These are phyloP conservation scores for Acheta domesticus DNA, from an alignment of 2,888 invertebrate species.

Conservation along the genomic window DNA sequence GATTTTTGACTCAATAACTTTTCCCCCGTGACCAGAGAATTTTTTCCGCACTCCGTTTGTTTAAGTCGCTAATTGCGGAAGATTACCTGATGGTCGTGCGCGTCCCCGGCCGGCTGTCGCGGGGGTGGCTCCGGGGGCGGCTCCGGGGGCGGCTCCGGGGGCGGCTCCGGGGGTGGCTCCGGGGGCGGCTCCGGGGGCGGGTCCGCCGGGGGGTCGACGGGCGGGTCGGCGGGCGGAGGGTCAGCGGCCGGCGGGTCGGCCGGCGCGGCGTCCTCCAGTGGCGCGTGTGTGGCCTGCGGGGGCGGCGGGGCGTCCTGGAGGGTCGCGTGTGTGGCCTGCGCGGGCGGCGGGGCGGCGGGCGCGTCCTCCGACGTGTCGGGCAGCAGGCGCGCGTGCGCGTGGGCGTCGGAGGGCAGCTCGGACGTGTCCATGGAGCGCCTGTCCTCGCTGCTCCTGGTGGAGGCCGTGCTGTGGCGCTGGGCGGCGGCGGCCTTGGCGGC, in stretches of 20 bases:
- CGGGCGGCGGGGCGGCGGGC: too few relatives aligned
- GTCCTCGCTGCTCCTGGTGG: constrained; percentile 25
- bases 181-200: neutral
- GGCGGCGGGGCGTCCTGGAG: too few relatives aligned
- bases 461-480: neutral
- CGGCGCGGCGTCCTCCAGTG: too few relatives aligned
- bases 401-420: neutral
- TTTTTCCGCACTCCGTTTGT: too few relatives aligned
- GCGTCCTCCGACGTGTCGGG: too few relatives aligned
- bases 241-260: neutral
- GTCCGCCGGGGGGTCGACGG: neutral
- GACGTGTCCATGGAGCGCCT: constrained; percentile 37
- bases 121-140: neutral
- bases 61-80: too few relatives aligned
- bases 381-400: too few relatives aligned
- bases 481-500: neutral
- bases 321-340: too few relatives aligned
- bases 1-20: too few relatives aligned
- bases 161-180: neutral
- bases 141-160: constrained; percentile 52
- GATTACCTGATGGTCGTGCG: too few relatives aligned
- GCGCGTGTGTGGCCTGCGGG: too few relatives aligned
- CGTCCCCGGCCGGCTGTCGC: neutral
- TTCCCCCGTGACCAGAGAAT: too few relatives aligned
- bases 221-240: neutral